Evolutionary conservation across 64 coral and sea anemone genomes (phyloP), one percentile per base, ranked within the genome.

Genomic region (Montipora cactus): DNA sequence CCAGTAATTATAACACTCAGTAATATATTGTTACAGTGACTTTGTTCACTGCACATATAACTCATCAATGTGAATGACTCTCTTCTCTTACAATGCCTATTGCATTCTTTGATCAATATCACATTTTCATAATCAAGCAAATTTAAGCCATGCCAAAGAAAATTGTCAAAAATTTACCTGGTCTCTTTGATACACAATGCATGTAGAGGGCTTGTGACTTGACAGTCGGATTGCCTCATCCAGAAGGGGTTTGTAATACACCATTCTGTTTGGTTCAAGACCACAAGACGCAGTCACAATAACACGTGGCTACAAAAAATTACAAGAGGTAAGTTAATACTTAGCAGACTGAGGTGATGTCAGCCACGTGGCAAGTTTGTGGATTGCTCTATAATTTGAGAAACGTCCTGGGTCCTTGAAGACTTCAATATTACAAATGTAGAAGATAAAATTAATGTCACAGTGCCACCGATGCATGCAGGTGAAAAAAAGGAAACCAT

Each of bases 271-370:
- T 74, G 97, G 97, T 67, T 98, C 97, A 59, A 98, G 88, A 81
- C 97, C 94, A 98, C 97, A 98, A 5, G 97, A 98, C 19, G 97
- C 91, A 68, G 97, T 96, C 1, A 98, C 94, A 16, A 98, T 79
- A 25, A 98, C 92, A 77, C 94, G 95, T 6, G 97, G 97, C 97
- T 98, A 68, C 18, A 67, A 10, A 5, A 47, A 75, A 80, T 50
- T 22, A 77, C 5, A 10, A 77, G 22, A 9, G 75, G 15, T 11
- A 20, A 12, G 18, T 12, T 8, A 68, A 14, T 20, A 37, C 37
- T 37, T 37, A 37, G 37, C 37, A 37, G 37, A 37, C 37, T 37
- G 37, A 37, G 37, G 37, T 37, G 37, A 37, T 37, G 37, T 37
- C 37, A 37, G 37, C 37, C 37, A 37, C 2, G 37, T 37, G 37